Conservation (phyloP, 2,888 invertebrate genomes). For the Catocala nupta region DNA sequence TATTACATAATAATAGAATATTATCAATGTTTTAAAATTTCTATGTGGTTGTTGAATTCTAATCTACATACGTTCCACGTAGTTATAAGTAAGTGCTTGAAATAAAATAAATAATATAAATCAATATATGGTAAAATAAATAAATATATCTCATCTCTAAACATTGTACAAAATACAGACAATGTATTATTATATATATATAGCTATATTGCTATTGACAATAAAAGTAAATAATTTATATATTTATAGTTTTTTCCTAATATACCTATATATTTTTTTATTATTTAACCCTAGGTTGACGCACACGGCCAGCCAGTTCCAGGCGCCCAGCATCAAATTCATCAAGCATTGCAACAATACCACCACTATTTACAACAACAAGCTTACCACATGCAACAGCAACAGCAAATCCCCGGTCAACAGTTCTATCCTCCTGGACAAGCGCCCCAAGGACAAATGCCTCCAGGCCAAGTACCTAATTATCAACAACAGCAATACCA, state of each 20-base stretch:
- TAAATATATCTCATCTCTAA: too few relatives aligned
- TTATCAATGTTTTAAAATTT: too few relatives aligned
- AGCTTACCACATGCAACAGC: slow-evolving; percentile 47
- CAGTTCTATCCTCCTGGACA: slow-evolving; percentile 50
- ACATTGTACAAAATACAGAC: too few relatives aligned
- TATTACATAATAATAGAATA: too few relatives aligned
- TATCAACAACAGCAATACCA: slow-evolving; percentile 49
- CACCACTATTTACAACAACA: slow-evolving; percentile 67
- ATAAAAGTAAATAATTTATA: too few relatives aligned
- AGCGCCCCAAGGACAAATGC: slow-evolving; percentile 50
- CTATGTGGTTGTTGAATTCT: too few relatives aligned
- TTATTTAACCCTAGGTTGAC: slow-evolving; percentile 65
- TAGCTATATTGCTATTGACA: too few relatives aligned
- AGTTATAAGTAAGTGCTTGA: too few relatives aligned
- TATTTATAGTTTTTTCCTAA: background rate
- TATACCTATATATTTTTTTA: slow-evolving; percentile 8
- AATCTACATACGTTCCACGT: too few relatives aligned
- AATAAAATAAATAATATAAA: too few relatives aligned
- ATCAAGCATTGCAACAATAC: slow-evolving; percentile 70
- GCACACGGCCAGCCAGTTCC: slow-evolving; percentile 76
- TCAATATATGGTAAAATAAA: too few relatives aligned
- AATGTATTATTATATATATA: too few relatives aligned
- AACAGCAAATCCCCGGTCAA: slow-evolving; percentile 49
- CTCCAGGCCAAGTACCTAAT: slow-evolving; percentile 60
- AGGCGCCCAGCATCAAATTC: slow-evolving; percentile 77